phyloP scores from a whole-genome alignment of 2,888 invertebrate genomes.

The Spicauda simplicius region DNA sequence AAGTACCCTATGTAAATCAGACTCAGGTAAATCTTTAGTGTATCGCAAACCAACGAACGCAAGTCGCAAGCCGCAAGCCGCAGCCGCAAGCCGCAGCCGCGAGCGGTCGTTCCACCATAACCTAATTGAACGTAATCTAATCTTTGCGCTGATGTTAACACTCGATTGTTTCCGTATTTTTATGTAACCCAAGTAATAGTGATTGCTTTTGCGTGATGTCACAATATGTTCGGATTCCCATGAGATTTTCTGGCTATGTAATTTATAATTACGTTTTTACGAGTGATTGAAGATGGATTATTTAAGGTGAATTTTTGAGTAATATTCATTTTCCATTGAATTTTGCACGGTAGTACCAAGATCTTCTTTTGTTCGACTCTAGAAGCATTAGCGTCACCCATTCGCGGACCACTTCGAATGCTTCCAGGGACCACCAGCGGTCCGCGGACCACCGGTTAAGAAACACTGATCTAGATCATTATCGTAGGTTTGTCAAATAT shows the following conservation, averaged over 20 bases:
- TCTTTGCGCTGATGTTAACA: slow-evolving; percentile 21
- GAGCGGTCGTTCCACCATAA: slow-evolving; percentile 1
- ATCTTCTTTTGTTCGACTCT: too few species aligned
- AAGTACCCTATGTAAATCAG: too few species aligned
- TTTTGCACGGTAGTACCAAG: too few species aligned
- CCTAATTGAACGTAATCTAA: slow-evolving; percentile 16
- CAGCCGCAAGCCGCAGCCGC: neutral
- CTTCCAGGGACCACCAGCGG: too few species aligned
- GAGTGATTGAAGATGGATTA: neutral
- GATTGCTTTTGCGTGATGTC: slow-evolving; percentile 22
- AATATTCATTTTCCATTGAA: neutral
- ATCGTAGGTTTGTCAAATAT: too few species aligned
- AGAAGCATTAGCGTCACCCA: too few species aligned
- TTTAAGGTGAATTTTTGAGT: neutral
- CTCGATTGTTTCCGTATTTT: slow-evolving; percentile 22
- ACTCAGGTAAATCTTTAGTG: too few species aligned
- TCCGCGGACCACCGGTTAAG: too few species aligned
- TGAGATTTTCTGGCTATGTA: slow-evolving; percentile 23
- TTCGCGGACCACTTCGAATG: too few species aligned
- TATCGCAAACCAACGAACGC: too few species aligned
- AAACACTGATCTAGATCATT: too few species aligned
- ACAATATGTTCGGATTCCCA: slow-evolving; percentile 23
- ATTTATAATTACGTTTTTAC: slow-evolving; percentile 10
- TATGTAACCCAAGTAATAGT: slow-evolving; percentile 12
- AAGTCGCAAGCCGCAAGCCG: neutral